phyloP scores from a whole-genome alignment of 2,797 vertebrate species.

The Atherinosoma microstoma region DNA sequence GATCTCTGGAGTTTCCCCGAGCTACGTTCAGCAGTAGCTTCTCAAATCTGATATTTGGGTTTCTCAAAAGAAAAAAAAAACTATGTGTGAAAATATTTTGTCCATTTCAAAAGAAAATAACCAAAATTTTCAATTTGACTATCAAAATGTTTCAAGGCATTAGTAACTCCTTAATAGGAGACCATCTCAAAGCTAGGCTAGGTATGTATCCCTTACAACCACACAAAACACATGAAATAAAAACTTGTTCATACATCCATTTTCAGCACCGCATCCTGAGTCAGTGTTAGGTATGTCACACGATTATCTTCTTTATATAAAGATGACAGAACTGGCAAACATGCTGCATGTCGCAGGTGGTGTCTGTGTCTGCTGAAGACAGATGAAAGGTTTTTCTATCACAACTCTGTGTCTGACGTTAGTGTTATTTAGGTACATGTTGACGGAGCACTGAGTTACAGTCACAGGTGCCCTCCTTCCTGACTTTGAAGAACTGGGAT shows the following conservation, averaged over 20 bases:
- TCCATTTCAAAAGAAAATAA: not conserved
- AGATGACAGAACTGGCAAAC: constrained; percentile 14
- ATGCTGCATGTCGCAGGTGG: constrained; percentile 39
- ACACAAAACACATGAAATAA: constrained; percentile 30
- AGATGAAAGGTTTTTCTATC: constrained; percentile 27
- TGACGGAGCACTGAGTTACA: constrained; percentile 22
- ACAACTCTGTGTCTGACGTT: constrained; percentile 19
- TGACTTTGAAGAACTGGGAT: constrained; percentile 41
- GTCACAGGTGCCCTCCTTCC: constrained; percentile 16
- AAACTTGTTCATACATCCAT: constrained; percentile 22
- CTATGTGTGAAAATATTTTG: too few species aligned
- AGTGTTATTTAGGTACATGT: constrained; percentile 18
- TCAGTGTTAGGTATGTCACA: constrained; percentile 30
- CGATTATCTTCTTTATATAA: constrained; percentile 12
- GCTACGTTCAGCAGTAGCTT: not conserved
- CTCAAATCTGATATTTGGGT: not conserved
- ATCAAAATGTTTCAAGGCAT: constrained; percentile 27
- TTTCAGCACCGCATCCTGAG: constrained; percentile 41
- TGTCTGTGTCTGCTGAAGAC: not conserved
- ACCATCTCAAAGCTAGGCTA: constrained; percentile 13
- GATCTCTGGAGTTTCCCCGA: not conserved
- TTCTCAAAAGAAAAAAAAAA: not conserved
- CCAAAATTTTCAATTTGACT: not conserved
- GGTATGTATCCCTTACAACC: constrained; percentile 47
- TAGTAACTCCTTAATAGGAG: constrained; percentile 5